Conservation (phyloP, 2,888 invertebrate genomes). For the Xanthorhoe designata region DNA sequence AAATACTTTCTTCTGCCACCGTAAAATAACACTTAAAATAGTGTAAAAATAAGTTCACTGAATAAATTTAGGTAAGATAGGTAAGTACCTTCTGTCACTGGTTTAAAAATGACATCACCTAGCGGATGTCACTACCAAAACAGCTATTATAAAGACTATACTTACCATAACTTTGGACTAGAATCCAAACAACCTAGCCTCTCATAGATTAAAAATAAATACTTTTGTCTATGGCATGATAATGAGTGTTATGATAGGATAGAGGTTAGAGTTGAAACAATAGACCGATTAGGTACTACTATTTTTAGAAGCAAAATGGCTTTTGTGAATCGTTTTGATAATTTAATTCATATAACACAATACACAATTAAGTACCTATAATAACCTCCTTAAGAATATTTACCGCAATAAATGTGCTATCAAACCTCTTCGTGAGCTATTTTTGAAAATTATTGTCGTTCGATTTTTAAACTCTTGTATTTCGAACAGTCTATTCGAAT, state of each 20-base stretch:
- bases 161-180: slow-evolving; percentile 29
- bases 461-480: too few relatives aligned
- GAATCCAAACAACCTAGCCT: slow-evolving; percentile 28
- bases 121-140: slow-evolving; percentile 26
- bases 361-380: too few relatives aligned
- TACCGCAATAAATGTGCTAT: too few relatives aligned
- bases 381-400: too few relatives aligned
- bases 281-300: slow-evolving; percentile 17
- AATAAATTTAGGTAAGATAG: too few relatives aligned
- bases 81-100: too few relatives aligned
- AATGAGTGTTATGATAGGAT: slow-evolving; percentile 44
- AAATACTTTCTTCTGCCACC: too few relatives aligned
- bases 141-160: slow-evolving; percentile 28
- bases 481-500: too few relatives aligned
- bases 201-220: slow-evolving; percentile 56
- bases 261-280: slow-evolving; percentile 40
- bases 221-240: slow-evolving; percentile 51
- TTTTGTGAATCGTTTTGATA: slow-evolving; percentile 10
- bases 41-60: too few relatives aligned
- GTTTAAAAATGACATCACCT: slow-evolving; percentile 16
- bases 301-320: slow-evolving; percentile 27
- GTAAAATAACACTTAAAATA: too few relatives aligned
- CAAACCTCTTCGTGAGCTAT: too few relatives aligned
- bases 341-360: background rate
- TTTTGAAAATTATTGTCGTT: too few relatives aligned